These are phyloP conservation scores for Sula dactylatra DNA, from an alignment of 2,113 vertebrate genomes.

Conservation along the genomic window DNA sequence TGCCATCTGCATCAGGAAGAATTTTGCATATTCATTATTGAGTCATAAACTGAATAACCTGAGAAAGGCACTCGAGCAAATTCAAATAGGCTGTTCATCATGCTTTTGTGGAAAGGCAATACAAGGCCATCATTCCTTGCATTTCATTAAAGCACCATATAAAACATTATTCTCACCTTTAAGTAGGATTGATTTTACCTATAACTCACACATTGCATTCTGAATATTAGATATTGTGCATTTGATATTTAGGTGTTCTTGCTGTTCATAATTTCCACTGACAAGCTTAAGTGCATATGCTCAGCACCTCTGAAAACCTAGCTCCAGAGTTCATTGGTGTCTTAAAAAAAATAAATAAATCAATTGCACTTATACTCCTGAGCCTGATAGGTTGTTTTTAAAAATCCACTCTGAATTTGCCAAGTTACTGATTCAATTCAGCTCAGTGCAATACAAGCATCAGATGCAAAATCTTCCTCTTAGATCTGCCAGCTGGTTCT, in stretches of 20 bases:
- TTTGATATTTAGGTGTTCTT: background rate
- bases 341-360: background rate
- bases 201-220: background rate
- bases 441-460: background rate
- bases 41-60: background rate
- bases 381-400: background rate
- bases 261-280: background rate
- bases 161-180: background rate
- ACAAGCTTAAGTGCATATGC: background rate
- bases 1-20: background rate
- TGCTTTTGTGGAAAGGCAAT: background rate
- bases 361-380: background rate
- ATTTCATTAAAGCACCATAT: background rate
- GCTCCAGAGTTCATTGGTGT: background rate
- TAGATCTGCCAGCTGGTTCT: background rate
- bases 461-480: background rate
- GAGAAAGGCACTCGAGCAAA: background rate
- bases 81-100: background rate
- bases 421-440: background rate
- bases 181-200: background rate
- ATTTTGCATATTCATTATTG: background rate
- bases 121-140: background rate
- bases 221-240: background rate
- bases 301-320: background rate
- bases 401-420: background rate